These are phyloP conservation scores for Hypsopygia costalis DNA, from an alignment of 2,888 invertebrate genomes.

Conservation along the genomic window DNA sequence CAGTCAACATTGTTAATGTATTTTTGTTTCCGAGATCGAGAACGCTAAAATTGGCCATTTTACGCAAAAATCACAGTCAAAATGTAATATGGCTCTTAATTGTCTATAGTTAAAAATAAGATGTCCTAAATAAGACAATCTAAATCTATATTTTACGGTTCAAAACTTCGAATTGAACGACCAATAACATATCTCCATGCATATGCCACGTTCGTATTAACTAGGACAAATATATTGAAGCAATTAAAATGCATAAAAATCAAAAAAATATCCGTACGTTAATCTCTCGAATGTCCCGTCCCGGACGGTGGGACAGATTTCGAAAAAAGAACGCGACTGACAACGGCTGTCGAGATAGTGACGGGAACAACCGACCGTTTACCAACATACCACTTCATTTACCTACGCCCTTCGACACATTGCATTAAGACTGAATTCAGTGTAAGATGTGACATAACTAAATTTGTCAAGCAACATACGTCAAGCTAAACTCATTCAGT, in stretches of 20 bases:
- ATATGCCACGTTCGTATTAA: not conserved
- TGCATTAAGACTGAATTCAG: not conserved
- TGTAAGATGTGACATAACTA: not conserved
- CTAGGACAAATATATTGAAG: not conserved
- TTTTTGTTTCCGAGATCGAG: too few relatives aligned
- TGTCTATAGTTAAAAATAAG: too few relatives aligned
- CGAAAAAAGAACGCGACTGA: slow-evolving; percentile 21
- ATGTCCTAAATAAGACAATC: too few relatives aligned
- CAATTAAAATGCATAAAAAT: slow-evolving; percentile 2
- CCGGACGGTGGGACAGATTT: slow-evolving; percentile 12
- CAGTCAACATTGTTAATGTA: too few relatives aligned
- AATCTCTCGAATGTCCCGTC: slow-evolving; percentile 11
- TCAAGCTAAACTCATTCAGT: not conserved
- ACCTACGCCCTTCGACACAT: not conserved
- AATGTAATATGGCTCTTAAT: too few relatives aligned
- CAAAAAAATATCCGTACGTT: slow-evolving; percentile 5
- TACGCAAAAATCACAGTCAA: too few relatives aligned
- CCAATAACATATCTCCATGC: too few relatives aligned
- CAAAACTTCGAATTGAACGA: too few relatives aligned
- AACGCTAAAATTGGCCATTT: too few relatives aligned
- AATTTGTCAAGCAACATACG: not conserved
- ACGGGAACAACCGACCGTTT: slow-evolving; percentile 12
- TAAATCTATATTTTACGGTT: too few relatives aligned
- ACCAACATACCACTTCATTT: not conserved
- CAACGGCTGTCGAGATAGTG: slow-evolving; percentile 25